A percentile compares a stretch with the other conserved stretches of the same genome.
These are phyloP conservation scores for Dolichallabes microphthalmus DNA, from an alignment of 2,113 vertebrate genomes.

Conservation along the genomic window DNA sequence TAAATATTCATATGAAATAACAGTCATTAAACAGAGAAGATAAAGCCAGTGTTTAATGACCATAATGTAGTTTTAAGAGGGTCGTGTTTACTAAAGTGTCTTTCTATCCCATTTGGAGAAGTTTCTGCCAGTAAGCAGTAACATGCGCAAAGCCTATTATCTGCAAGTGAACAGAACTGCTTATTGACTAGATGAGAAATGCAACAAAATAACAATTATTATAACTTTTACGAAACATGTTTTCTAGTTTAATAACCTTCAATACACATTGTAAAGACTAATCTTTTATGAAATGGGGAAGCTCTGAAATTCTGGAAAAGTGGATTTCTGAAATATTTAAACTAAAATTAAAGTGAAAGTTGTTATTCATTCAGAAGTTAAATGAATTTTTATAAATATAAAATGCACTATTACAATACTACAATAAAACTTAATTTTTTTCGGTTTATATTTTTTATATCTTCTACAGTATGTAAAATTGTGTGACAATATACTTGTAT, in stretches of 20 bases:
- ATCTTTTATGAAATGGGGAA: not conserved
- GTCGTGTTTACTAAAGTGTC: slow-evolving; percentile 11
- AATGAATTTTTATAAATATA: not conserved
- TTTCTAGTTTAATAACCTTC: not conserved
- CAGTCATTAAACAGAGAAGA: slow-evolving; percentile 27
- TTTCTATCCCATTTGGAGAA: slow-evolving; percentile 34
- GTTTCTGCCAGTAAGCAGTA: slow-evolving; percentile 26
- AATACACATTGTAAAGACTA: not conserved
- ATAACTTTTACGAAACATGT: slow-evolving; percentile 9
- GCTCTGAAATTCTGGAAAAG: not conserved
- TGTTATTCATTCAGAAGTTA: not conserved
- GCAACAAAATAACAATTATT: not conserved
- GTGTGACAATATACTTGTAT: not conserved
- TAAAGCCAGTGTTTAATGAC: slow-evolving; percentile 41
- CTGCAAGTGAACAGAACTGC: slow-evolving; percentile 5
- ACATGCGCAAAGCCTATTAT: slow-evolving; percentile 29
- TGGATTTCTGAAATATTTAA: not conserved
- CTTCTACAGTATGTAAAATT: not conserved
- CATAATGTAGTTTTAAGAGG: slow-evolving; percentile 34
- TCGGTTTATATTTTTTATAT: not conserved
- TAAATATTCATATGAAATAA: slow-evolving; percentile 46
- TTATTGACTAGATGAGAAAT: slow-evolving; percentile 19
- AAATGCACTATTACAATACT: not conserved
- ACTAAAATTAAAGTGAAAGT: not conserved
- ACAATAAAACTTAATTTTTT: not conserved